Base-by-base conservation (phyloP, 2,113 vertebrate species). In the Nettapus auritus region DNA sequence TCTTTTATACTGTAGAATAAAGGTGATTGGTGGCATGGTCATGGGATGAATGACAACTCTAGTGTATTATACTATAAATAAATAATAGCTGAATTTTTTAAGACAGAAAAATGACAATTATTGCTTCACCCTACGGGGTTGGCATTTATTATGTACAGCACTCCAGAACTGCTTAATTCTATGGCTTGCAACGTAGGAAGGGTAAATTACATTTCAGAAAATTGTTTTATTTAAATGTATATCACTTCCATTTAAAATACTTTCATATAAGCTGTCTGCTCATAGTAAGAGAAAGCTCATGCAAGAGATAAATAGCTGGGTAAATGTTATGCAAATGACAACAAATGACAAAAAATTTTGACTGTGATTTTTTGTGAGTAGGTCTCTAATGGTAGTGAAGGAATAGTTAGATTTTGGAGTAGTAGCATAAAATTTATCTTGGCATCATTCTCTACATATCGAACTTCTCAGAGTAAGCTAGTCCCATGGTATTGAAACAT, bases 11-110 rank as follows among this genome's bases (percentile, higher is more conserved):
- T 57, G 29, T 46, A 40, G 28, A 95, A 91, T 81, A 85, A 92
- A 70, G 33, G 53, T 73, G 6, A 40, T 23, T 88, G 56, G n/a
- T 88, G 62, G 28, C 66, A 64, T 4, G 25, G 63, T 89, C 84
- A 89, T 59, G 38, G 64, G 26, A 59, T 93, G 87, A 94, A 86
- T 77, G 74, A 82, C 66, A 93, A 90, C 34, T 64, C 38, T 17
- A 64, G 28, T 80, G 36, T 90, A 93, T 96, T 94, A 93, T 66
- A 68, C 50, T 66, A 91, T 92, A 94, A 96, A 96, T 91, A 96
- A 96, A 85, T 96, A 94, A 95, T 91, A 88, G 36, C 48, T 69
- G 70, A 34, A 96, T 78, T 93, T 52, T 88, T 92, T 93, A 93
- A 85, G 89, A 79, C 40, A 86, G 70, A 92, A 90, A 91, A 87